Conservation (phyloP, 2,888 invertebrate genomes). For the Drosophila recens region DNA sequence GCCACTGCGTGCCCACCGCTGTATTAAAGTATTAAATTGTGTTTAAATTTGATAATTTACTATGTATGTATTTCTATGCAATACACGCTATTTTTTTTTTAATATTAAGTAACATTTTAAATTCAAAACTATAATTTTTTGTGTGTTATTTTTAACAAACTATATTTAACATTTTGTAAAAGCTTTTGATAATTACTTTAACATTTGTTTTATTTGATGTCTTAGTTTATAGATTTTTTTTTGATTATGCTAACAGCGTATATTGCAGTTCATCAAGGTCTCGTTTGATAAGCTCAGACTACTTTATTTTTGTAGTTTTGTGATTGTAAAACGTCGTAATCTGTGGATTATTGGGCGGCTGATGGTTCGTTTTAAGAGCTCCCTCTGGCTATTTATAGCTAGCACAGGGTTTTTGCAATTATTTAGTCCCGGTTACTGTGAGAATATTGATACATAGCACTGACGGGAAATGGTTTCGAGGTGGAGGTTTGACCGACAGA, state of each 20-base stretch:
- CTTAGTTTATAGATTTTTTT: not conserved
- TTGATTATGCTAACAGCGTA: slow-evolving; percentile 20
- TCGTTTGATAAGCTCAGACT: not conserved
- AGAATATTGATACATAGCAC: slow-evolving; percentile 25
- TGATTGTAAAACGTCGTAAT: slow-evolving; percentile 58
- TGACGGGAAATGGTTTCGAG: not conserved
- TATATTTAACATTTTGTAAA: too few species aligned
- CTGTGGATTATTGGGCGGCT: slow-evolving; percentile 60
- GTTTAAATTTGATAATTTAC: too few species aligned
- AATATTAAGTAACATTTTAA: too few species aligned
- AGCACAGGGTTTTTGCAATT: slow-evolving; percentile 32
- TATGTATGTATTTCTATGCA: too few species aligned
- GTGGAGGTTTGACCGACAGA: not conserved
- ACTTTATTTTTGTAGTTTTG: slow-evolving; percentile 19
- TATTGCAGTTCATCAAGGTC: not conserved
- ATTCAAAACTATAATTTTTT: too few species aligned
- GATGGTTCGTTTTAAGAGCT: slow-evolving; percentile 42
- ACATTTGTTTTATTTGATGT: not conserved
- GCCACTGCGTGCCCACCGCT: too few species aligned
- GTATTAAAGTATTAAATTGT: too few species aligned
- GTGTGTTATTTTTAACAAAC: too few species aligned
- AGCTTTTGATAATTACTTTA: not conserved
- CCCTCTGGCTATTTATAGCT: slow-evolving; percentile 50
- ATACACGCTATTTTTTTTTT: too few species aligned
- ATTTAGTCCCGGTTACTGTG: slow-evolving; percentile 39